Evolutionary conservation across 2,797 vertebrate species (phyloP).

Genomic region (Simalia tracyae): DNA sequence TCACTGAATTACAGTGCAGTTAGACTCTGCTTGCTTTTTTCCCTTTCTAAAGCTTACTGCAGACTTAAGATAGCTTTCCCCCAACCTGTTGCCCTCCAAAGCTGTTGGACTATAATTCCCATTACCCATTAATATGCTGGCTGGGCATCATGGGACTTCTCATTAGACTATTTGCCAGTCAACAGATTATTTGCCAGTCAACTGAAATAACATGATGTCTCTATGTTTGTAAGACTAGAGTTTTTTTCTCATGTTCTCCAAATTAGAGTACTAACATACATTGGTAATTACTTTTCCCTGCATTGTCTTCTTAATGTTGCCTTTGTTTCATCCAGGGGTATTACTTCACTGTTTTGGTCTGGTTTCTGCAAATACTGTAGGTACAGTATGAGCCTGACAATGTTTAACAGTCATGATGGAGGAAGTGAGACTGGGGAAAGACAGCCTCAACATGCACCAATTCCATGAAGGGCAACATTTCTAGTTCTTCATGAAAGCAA

Average conservation of each 20-base stretch:
- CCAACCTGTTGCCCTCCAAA: background rate
- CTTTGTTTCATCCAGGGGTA: background rate
- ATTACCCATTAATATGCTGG: background rate
- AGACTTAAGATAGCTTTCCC: background rate
- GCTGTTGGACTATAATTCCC: background rate
- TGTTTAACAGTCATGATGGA: background rate
- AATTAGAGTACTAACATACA: background rate
- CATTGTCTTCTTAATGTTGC: background rate
- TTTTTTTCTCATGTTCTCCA: background rate
- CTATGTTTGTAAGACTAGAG: background rate
- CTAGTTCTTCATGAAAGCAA: background rate
- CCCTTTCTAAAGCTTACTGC: background rate
- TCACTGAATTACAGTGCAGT: background rate
- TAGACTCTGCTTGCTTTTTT: background rate
- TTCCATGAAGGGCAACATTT: background rate
- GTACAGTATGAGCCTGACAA: background rate
- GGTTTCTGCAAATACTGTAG: background rate
- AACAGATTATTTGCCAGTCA: background rate
- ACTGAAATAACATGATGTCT: background rate
- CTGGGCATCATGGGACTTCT: background rate
- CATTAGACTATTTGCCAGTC: background rate
- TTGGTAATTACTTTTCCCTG: background rate
- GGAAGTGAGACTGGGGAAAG: background rate
- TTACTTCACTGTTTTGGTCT: background rate
- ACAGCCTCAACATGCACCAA: background rate